These are phyloP conservation scores for Heteronetta atricapilla DNA, from an alignment of 2,113 vertebrate genomes.

Conservation along the genomic window DNA sequence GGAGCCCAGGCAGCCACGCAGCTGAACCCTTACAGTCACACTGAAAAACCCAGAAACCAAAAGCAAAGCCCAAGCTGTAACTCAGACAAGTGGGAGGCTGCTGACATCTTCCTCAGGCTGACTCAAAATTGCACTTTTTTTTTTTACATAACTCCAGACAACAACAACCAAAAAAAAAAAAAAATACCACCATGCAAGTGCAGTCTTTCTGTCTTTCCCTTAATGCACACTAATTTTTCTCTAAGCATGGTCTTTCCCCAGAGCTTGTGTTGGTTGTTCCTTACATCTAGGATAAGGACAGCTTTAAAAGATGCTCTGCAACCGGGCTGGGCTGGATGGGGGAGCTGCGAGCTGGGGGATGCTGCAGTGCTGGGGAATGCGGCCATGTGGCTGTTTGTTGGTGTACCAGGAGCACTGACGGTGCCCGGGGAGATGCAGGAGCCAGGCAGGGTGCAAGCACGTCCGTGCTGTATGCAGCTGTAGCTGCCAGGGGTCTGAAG, in stretches of 20 bases:
- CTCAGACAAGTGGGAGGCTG: rapidly evolving
- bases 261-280: rapidly evolving
- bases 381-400: too few relatives aligned
- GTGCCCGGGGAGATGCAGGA: background rate
- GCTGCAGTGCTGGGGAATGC: rapidly evolving
- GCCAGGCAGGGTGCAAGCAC: rapidly evolving
- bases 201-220: background rate
- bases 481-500: background rate
- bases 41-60: background rate
- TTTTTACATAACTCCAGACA: background rate
- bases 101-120: background rate
- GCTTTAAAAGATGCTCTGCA: background rate
- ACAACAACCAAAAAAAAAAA: background rate
- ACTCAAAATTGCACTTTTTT: background rate
- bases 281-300: background rate
- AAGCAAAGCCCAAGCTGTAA: background rate
- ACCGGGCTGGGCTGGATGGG: background rate
- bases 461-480: rapidly evolving
- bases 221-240: background rate
- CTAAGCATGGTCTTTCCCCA: background rate
- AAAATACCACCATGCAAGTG: background rate
- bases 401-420: rapidly evolving
- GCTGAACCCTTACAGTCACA: too few relatives aligned
- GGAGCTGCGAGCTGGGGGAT: background rate
- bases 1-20: background rate